Conservation (phyloP, 2,113 vertebrate species). For the Hemiscyllium ocellatum region DNA sequence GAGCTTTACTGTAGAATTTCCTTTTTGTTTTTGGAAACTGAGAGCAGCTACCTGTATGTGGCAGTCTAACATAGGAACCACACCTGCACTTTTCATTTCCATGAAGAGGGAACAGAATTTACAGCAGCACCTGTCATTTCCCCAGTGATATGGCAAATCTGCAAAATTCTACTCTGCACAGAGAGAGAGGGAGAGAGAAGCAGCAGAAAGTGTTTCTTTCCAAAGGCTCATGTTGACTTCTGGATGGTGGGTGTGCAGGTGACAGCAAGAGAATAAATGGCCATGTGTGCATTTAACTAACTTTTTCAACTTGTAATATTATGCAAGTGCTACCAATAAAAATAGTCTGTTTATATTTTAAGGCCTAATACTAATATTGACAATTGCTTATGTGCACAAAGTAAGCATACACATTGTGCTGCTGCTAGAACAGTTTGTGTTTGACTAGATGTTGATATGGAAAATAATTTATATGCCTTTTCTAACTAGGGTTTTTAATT, state of each 20-base stretch:
- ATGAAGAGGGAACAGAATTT: neutral
- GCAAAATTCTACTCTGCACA: neutral
- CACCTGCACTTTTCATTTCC: neutral
- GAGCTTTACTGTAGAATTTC: neutral
- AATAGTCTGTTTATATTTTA: neutral
- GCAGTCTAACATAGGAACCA: neutral
- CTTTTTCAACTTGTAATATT: neutral
- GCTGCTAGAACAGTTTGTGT: neutral
- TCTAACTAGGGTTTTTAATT: neutral
- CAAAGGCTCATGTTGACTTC: neutral
- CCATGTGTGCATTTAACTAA: neutral
- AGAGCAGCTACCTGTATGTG: neutral
- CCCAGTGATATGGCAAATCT: slow-evolving; percentile 6
- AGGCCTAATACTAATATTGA: neutral
- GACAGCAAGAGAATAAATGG: neutral
- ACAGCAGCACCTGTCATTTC: neutral
- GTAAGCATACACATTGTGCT: too few relatives aligned
- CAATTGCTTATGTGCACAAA: neutral
- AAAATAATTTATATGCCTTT: neutral
- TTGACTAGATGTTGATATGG: too few relatives aligned
- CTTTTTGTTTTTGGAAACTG: neutral
- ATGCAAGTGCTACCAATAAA: neutral
- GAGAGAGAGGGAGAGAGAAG: neutral
- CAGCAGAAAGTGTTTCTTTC: neutral
- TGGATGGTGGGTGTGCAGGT: neutral